phyloP scores from a whole-genome alignment of 2,797 vertebrate species.

The Sebastes diaconus region DNA sequence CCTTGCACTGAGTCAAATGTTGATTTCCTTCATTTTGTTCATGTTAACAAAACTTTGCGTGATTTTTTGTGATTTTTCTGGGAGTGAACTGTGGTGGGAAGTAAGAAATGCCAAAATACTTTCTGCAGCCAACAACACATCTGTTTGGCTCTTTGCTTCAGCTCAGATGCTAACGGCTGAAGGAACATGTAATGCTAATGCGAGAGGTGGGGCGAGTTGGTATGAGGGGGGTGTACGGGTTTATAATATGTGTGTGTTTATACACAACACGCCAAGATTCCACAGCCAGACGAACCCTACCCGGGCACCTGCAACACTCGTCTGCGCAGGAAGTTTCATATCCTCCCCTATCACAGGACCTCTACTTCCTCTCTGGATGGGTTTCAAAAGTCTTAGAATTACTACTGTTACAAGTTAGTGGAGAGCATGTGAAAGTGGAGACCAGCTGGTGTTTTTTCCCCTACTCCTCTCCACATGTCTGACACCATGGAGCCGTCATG shows the following conservation, averaged over 20 bases:
- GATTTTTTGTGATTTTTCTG: constrained; percentile 40
- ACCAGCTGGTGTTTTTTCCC: constrained; percentile 77
- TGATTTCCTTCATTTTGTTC: background rate
- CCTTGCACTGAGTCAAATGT: background rate
- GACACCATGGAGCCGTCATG: constrained; percentile 68
- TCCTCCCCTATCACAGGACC: constrained; percentile 86
- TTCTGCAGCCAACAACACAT: constrained; percentile 81
- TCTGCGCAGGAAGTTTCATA: constrained; percentile 90
- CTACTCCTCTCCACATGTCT: constrained; percentile 75
- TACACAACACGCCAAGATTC: constrained; percentile 80
- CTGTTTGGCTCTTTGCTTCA: constrained; percentile 86
- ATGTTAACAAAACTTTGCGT: constrained; percentile 1
- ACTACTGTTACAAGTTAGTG: constrained; percentile 78
- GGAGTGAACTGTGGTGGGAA: constrained; percentile 63
- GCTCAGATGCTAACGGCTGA: constrained; percentile 72
- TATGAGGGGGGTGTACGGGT: background rate
- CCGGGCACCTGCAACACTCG: constrained; percentile 85
- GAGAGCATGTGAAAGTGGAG: constrained; percentile 78
- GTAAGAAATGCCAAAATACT: constrained; percentile 76
- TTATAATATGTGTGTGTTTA: constrained; percentile 63
- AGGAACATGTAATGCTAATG: constrained; percentile 75
- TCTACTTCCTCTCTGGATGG: constrained; percentile 84
- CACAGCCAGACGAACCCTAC: constrained; percentile 80
- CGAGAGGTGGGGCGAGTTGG: background rate
- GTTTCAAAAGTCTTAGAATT: constrained; percentile 82